These are phyloP conservation scores for Agapornis roseicollis DNA, from an alignment of 2,113 vertebrate species.

Conservation along the genomic window DNA sequence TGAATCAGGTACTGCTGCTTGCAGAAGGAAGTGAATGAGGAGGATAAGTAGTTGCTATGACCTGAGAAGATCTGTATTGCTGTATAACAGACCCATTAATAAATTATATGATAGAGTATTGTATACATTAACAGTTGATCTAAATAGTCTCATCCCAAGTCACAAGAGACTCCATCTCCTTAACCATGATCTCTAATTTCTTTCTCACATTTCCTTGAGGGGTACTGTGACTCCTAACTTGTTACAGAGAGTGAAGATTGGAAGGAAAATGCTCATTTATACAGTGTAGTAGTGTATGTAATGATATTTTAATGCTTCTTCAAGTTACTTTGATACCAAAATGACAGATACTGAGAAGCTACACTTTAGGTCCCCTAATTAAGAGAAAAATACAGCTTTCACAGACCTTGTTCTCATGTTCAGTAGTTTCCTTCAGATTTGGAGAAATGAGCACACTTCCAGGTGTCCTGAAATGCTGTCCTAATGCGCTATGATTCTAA, in stretches of 20 bases:
- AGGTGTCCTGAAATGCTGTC: background rate
- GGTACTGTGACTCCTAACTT: background rate
- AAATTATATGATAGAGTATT: background rate
- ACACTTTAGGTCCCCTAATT: background rate
- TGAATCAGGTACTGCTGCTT: slow-evolving; percentile 51
- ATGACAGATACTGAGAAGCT: background rate
- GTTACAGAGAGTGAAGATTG: background rate
- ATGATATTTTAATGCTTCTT: background rate
- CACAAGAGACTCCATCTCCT: background rate
- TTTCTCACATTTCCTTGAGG: background rate
- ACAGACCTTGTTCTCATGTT: background rate
- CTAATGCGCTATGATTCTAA: background rate
- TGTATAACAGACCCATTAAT: background rate
- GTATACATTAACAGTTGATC: background rate
- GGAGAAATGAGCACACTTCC: background rate
- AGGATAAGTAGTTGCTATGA: background rate
- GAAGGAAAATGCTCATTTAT: background rate
- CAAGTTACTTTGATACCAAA: background rate
- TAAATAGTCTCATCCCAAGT: background rate
- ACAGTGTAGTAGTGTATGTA: background rate
- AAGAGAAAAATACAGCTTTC: background rate
- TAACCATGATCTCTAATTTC: background rate
- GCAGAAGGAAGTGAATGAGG: slow-evolving; percentile 46
- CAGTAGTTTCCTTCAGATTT: background rate
- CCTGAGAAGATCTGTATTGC: background rate